Percentiles rank a stretch among this genome's conserved stretches.
Evolutionary conservation across 2,113 vertebrate genomes (phyloP).

Genomic region (Hippotragus niger): DNA sequence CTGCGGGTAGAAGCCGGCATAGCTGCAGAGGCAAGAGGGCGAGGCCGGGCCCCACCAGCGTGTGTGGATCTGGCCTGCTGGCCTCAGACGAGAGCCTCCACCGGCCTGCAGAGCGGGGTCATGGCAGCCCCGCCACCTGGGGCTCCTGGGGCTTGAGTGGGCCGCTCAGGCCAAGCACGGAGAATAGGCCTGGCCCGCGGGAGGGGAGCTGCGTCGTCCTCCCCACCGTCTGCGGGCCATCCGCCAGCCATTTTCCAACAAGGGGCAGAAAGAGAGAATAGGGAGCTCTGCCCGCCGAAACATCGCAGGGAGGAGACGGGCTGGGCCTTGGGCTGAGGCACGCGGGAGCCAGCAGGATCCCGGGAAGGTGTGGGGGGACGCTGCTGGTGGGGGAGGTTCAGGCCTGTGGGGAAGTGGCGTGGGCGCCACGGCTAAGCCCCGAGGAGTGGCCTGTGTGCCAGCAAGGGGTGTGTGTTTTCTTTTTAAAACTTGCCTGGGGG

Average conservation of each 20-base stretch:
- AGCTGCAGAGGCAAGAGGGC: constrained; percentile 49
- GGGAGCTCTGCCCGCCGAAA: background rate
- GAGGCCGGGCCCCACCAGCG: background rate
- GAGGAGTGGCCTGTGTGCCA: background rate
- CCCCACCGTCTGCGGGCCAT: fast-evolving
- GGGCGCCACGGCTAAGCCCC: fast-evolving
- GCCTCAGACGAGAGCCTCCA: fast-evolving
- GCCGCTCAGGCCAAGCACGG: background rate
- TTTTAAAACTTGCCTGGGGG: background rate
- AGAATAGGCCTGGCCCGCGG: fast-evolving
- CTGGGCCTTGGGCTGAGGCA: fast-evolving
- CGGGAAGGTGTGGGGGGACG: background rate
- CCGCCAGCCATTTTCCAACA: fast-evolving
- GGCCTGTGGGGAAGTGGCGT: fast-evolving
- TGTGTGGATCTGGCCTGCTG: background rate
- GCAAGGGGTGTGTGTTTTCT: background rate
- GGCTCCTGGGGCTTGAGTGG: background rate
- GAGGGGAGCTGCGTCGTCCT: fast-evolving
- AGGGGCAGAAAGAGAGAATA: background rate
- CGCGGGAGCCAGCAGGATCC: too few species aligned
- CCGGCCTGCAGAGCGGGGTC: background rate
- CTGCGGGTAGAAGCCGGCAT: constrained; percentile 74
- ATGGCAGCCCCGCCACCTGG: background rate
- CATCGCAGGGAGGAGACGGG: background rate
- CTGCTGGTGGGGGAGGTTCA: background rate